Evolutionary conservation across 2,888 invertebrate genomes (phyloP).

Genomic region (Dermolepida albohirtum): DNA sequence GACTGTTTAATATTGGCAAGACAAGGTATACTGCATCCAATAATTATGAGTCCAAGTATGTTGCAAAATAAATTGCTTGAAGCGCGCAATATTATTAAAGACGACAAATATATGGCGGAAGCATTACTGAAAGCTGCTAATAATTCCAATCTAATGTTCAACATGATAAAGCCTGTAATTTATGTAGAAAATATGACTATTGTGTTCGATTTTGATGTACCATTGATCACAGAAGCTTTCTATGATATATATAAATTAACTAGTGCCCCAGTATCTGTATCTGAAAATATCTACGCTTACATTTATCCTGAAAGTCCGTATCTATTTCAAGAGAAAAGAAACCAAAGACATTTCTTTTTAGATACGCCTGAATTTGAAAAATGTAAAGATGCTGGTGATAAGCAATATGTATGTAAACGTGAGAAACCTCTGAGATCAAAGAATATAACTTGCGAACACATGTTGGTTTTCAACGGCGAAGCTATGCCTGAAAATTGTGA

Average conservation of each 20-base stretch:
- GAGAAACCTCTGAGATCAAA: slow-evolving; percentile 5
- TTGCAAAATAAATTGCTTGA: slow-evolving; percentile 5
- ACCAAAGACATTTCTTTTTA: slow-evolving; percentile 15
- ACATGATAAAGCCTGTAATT: slow-evolving; percentile 16
- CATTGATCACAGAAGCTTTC: slow-evolving; percentile 1
- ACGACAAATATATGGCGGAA: neutral
- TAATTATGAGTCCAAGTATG: slow-evolving; percentile 19
- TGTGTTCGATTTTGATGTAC: neutral
- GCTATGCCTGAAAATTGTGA: slow-evolving; percentile 11
- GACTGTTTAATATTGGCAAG: slow-evolving; percentile 19
- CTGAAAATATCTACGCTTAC: slow-evolving; percentile 15
- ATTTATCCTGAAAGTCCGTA: slow-evolving; percentile 19
- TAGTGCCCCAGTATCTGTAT: slow-evolving; percentile 9
- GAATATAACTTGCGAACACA: slow-evolving; percentile 8
- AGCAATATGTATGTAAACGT: slow-evolving; percentile 9
- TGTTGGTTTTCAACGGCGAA: neutral
- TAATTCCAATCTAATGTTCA: slow-evolving; percentile 3
- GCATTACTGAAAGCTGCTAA: neutral
- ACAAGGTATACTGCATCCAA: slow-evolving; percentile 16
- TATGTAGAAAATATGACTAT: slow-evolving; percentile 11
- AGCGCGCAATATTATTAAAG: neutral
- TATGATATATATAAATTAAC: slow-evolving; percentile 18
- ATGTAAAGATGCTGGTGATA: neutral
- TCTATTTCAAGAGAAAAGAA: slow-evolving; percentile 13
- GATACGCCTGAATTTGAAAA: slow-evolving; percentile 9